Base-by-base conservation (phyloP, 2,888 invertebrate genomes). In the Euphydryas editha region DNA sequence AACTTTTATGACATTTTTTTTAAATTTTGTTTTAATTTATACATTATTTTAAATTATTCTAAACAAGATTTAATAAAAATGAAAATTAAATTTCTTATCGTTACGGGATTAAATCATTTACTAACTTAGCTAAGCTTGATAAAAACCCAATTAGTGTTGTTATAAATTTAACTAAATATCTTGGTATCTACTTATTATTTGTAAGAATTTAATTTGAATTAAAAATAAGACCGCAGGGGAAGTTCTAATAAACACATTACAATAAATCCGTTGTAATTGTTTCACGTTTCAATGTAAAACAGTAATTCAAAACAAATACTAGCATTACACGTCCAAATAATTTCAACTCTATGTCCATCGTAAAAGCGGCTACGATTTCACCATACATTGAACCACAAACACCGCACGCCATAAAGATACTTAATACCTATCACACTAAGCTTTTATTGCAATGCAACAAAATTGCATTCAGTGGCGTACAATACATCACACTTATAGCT, bases 231-330 rank as follows among this genome's bases (percentile, higher is more conserved):
- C 47, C 59, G 24, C 39, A 56, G 59, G 62, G 59, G 68, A 66
- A 62, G 62, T 66, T 62, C 66, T 66, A 66, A 66, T 66, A 69
- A 69, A 62, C 62, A 66, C 62, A 60, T 62, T 69, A 66, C 62
- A 60, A 60, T 66, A 66, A 66, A 59, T 66, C 66, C 59, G 24
- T 67, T 59, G 59, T 67, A 67, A 67, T 67, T 67, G 62, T 62
- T 62, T 59, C 62, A 59, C 56, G 49, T 59, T 68, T 65, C 47
- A 62, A 63, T 66, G 59, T 59, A 66, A 69, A 69, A 59, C 46
- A 46, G 57, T 59, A 59, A 65, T 62, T 67, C 63, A 58, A 30
- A 61, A 65, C 18, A 46, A 65, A 55, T 24, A 60, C 44, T 58
- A 36, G 8, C 24, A 21, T 54, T 17, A 54, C n/a, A n/a, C 37